A percentile compares a stretch with the other conserved stretches of the same genome.
phyloP scores from a whole-genome alignment of 2,888 invertebrate genomes.

The Phytoseiulus persimilis region DNA sequence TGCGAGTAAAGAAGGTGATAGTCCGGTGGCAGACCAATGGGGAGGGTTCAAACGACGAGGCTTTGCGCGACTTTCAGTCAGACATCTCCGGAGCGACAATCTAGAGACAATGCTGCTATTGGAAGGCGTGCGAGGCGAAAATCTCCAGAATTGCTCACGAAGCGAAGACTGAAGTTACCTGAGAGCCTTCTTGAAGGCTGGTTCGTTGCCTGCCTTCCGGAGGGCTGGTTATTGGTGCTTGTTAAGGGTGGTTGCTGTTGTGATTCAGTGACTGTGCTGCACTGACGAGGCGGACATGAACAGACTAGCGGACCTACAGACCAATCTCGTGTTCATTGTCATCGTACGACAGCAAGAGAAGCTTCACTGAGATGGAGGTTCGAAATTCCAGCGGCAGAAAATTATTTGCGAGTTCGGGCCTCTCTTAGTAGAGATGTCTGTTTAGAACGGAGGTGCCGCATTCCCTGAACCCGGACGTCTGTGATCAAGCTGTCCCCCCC shows the following conservation, averaged over 20 bases:
- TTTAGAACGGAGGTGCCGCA: no score
- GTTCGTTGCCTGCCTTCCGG: conserved; percentile 37
- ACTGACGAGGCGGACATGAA: conserved; percentile 32
- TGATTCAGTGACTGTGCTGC: conserved; percentile 27
- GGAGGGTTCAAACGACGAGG: background rate
- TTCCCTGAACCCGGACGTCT: no score
- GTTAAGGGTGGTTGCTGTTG: conserved; percentile 18
- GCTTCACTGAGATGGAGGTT: no score
- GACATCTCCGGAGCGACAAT: background rate
- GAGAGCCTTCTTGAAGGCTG: conserved; percentile 36
- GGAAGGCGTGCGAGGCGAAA: background rate
- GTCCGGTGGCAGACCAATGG: background rate
- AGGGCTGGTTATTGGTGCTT: conserved; percentile 25
- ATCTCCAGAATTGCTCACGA: background rate
- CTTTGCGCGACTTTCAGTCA: background rate
- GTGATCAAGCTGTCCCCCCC: no score
- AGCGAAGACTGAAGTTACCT: conserved; percentile 19
- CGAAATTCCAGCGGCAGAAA: no score
- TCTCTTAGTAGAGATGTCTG: no score
- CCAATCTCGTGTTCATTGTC: background rate
- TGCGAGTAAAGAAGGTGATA: background rate
- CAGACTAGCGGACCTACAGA: conserved; percentile 36
- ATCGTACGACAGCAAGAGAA: background rate
- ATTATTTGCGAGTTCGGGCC: no score
- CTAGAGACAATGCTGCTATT: background rate